Evolutionary conservation across 2,888 invertebrate species (phyloP).

Genomic region (Drosophila testacea): DNA sequence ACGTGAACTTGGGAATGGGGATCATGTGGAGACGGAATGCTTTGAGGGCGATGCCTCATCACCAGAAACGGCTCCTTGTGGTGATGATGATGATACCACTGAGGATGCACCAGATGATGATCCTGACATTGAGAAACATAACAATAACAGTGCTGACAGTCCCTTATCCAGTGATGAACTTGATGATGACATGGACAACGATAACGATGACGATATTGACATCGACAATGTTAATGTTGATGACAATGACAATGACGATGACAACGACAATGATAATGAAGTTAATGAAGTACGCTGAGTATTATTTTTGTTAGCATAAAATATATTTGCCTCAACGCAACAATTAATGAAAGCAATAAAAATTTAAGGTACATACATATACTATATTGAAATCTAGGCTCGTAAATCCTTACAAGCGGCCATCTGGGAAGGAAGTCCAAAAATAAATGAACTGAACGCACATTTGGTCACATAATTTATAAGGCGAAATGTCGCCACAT

Average conservation of each 20-base stretch:
- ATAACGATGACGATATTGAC: conserved; percentile 1
- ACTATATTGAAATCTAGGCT: conserved; percentile 35
- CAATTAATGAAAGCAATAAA: conserved; percentile 66
- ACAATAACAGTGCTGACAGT: conserved; percentile 44
- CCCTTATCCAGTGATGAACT: conserved; percentile 22
- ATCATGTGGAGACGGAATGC: conserved; percentile 47
- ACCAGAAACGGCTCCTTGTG: conserved; percentile 10
- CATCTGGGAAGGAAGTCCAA: not conserved
- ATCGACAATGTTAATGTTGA: not conserved
- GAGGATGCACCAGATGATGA: conserved; percentile 31
- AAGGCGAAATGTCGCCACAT: conserved; percentile 54
- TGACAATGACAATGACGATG: conserved; percentile 15
- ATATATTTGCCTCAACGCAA: conserved; percentile 17
- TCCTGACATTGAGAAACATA: conserved; percentile 27
- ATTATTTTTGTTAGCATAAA: conserved; percentile 20
- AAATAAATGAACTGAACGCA: conserved; percentile 51
- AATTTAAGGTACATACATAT: conserved; percentile 53
- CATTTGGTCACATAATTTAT: conserved; percentile 55
- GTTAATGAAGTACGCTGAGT: conserved; percentile 9
- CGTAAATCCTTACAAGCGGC: conserved; percentile 34
- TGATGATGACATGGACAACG: conserved; percentile 18
- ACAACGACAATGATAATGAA: conserved; percentile 9
- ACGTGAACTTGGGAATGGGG: conserved; percentile 66
- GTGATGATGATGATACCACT: conserved; percentile 17
- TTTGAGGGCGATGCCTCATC: conserved; percentile 22